Evolutionary conservation across 2,888 invertebrate genomes (phyloP), one percentile per base, ranked within the genome.

Genomic region (Hoplodrina blanda): DNA sequence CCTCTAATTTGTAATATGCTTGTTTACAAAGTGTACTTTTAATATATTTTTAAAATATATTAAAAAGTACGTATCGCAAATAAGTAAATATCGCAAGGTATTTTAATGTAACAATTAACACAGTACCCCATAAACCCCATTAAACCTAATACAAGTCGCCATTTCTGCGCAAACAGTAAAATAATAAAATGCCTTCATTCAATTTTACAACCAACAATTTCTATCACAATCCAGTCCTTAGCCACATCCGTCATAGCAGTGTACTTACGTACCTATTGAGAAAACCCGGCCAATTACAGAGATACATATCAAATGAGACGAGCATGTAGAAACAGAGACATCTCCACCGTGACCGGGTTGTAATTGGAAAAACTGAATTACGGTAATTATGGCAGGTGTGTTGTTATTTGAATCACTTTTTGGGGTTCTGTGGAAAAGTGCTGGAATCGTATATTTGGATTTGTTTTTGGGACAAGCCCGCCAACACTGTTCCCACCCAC

Each of bases 341-440:
- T 88, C 90, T 87, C 82, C 85, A 85, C 87, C 89, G 87, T 88
- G 89, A 89, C 89, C 78, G 84, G 74, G 82, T 85, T 80, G 71
- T 78, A 84, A 83, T 84, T 83, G 72, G 87, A 88, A 89, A 91
- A 91, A 89, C 87, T 87, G 87, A 90, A 91, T 92, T 92, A 91
- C 84, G 77, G 80, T 88, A 89, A 92, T 90, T 90, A 77, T 69
- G 80, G 87, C 91, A 91, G 90, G 90, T 91, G 91, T 76, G 78
- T 76, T 72, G 82, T 82, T 83, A 2, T 25, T 77, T 78, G 57
- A 64, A 71, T 60, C 56, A 54, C 17, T 54, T 52, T 83, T 84
- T 85, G 69, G 81, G 80, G 80, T 80, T 71, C 73, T 52, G 25
- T 73, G 25, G 33, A n/a, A n/a, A n/a, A n/a, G n/a, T n/a, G n/a